Percentiles rank a stretch among this genome's conserved stretches.
These are phyloP conservation scores for Drosophila macrothrix DNA, from an alignment of 2,888 invertebrate genomes.

Conservation along the genomic window DNA sequence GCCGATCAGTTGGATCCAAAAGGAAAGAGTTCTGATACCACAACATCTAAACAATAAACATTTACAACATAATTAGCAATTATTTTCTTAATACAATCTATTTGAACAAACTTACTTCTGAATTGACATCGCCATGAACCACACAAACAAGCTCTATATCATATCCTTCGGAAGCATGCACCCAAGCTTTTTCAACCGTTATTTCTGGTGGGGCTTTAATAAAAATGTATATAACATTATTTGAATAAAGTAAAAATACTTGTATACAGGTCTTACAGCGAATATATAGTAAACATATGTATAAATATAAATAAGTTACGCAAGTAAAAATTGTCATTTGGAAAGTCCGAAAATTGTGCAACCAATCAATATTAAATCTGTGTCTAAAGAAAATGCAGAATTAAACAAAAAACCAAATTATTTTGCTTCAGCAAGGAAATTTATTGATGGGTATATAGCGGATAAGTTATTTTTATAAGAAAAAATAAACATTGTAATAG, in stretches of 20 bases:
- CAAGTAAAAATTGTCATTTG: neutral
- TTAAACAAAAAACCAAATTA: neutral
- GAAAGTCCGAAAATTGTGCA: neutral
- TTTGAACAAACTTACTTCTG: conserved; percentile 83
- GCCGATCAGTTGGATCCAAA: conserved; percentile 87
- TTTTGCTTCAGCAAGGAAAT: neutral
- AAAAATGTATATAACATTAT: neutral
- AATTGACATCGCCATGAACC: conserved; percentile 87
- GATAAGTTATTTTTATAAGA: neutral
- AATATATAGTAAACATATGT: neutral
- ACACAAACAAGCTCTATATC: conserved; percentile 88
- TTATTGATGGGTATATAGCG: neutral
- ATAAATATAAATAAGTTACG: neutral
- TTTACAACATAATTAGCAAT: no score
- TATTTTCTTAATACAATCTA: neutral
- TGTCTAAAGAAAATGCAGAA: neutral
- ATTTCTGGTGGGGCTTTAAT: conserved; percentile 88
- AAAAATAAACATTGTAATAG: neutral
- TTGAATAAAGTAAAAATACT: neutral
- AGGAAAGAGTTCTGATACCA: conserved; percentile 89
- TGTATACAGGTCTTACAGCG: neutral
- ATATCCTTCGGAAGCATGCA: conserved; percentile 88
- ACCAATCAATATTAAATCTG: neutral
- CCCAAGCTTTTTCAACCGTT: conserved; percentile 87
- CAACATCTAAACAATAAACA: conserved; percentile 85